Conservation (phyloP, 2,113 vertebrate genomes). For the Sprattus sprattus region DNA sequence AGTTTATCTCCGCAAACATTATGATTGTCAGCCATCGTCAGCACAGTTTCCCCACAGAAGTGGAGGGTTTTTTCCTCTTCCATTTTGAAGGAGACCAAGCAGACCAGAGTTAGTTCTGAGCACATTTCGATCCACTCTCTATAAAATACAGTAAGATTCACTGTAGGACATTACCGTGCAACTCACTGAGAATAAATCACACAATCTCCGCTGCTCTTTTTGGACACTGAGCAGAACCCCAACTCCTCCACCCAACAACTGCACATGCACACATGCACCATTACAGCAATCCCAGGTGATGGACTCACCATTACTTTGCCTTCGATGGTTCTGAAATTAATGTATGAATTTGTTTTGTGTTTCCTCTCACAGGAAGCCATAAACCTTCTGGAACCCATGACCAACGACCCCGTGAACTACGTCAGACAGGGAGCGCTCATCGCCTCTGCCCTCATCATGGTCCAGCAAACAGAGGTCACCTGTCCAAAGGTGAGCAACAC, state of each 20-base stretch:
- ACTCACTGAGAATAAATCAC: too few species aligned
- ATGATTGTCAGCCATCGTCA: background rate
- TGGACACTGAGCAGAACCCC: too few species aligned
- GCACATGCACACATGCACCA: too few species aligned
- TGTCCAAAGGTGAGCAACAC: constrained; percentile 87
- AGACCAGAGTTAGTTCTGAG: too few species aligned
- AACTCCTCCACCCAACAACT: too few species aligned
- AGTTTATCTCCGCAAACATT: background rate
- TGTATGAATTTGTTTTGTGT: background rate
- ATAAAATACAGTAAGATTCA: too few species aligned
- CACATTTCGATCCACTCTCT: too few species aligned
- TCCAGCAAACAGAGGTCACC: constrained; percentile 95
- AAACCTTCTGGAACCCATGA: constrained; percentile 97
- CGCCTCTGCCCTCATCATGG: constrained; percentile 95
- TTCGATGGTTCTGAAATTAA: background rate
- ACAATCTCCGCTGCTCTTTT: too few species aligned
- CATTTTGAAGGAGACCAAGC: too few species aligned
- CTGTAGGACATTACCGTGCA: too few species aligned
- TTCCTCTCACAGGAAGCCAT: constrained; percentile 85
- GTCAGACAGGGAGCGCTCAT: constrained; percentile 96
- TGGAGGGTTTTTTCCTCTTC: background rate
- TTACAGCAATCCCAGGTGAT: too few species aligned
- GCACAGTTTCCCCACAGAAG: background rate
- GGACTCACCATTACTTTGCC: too few species aligned
- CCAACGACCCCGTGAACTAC: constrained; percentile 97